Evolutionary conservation across 2,888 invertebrate genomes (phyloP).

Genomic region (Xestoiulus laeticollis): DNA sequence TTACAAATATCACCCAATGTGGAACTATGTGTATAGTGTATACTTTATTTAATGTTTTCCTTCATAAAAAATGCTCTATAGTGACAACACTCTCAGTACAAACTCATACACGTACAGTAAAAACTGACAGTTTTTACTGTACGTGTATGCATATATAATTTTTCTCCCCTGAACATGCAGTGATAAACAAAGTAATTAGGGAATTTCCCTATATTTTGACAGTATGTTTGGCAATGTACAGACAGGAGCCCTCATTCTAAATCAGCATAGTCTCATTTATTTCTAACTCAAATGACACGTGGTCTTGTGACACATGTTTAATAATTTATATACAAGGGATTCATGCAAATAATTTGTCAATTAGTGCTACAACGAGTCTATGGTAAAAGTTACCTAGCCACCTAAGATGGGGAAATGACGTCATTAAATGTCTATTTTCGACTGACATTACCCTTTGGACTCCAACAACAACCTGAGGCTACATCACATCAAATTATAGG

Average conservation of each 20-base stretch:
- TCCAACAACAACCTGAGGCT: neutral
- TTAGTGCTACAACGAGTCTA: neutral
- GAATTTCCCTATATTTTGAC: too few relatives aligned
- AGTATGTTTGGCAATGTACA: neutral
- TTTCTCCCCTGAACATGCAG: too few relatives aligned
- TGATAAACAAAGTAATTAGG: too few relatives aligned
- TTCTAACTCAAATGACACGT: neutral
- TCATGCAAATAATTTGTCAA: constrained; percentile 10
- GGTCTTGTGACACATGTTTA: neutral
- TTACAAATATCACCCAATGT: too few relatives aligned
- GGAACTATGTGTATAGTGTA: too few relatives aligned
- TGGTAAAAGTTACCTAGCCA: neutral
- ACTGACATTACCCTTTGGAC: neutral
- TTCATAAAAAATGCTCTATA: too few relatives aligned
- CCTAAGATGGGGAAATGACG: neutral
- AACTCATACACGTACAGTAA: too few relatives aligned
- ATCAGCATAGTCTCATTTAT: neutral
- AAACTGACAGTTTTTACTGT: too few relatives aligned
- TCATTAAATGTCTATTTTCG: neutral
- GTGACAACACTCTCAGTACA: too few relatives aligned
- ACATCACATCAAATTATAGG: neutral
- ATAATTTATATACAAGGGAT: neutral
- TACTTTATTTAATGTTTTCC: too few relatives aligned
- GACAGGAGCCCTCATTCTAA: neutral
- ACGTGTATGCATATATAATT: too few relatives aligned